Base-by-base conservation (phyloP, 2,888 invertebrate species). In the Odontocerum albicorne region DNA sequence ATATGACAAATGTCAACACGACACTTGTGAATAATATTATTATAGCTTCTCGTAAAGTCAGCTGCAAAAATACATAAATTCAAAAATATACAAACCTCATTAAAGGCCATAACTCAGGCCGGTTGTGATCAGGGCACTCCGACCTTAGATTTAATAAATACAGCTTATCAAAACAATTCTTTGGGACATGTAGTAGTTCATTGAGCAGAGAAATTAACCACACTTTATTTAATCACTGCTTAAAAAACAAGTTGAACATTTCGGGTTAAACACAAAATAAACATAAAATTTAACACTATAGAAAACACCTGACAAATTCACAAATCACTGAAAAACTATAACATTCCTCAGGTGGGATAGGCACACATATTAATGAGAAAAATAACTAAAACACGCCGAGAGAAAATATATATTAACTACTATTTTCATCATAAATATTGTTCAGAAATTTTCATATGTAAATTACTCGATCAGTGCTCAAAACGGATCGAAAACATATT, bases 81-180 rank as follows among this genome's bases (percentile, higher is more conserved):
- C n/a, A n/a, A n/a, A n/a, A n/a, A n/a, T n/a, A 66, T 64, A 76
- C 82, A 81, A 73, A 86, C 86, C 85, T 87, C 85, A 83, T 86
- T 86, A 83, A 86, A 86, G 85, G 86, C 85, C 86, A 86, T 86
- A 71, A 78, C 80, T 83, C 80, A 71, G 76, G 75, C 77, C 75
- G 78, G 73, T 74, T 72, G 51, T 43, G 73, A 73, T 73, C 67
- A 75, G 72, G 74, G 73, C 74, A 74, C 70, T 73, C 74, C 75
- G 72, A 77, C 76, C 77, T 75, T 73, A 68, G 71, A 45, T 46
- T 52, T 47, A 51, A 72, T 71, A 70, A 71, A 66, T 73, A 69
- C 72, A 72, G 65, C 70, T 68, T 72, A 73, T 73, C 75, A 77
- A 77, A 78, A 78, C 76, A 78, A 76, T 75, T 49, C 33, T 33